phyloP scores from a whole-genome alignment of 2,797 vertebrate species.

The Gymnodraco acuticeps region DNA sequence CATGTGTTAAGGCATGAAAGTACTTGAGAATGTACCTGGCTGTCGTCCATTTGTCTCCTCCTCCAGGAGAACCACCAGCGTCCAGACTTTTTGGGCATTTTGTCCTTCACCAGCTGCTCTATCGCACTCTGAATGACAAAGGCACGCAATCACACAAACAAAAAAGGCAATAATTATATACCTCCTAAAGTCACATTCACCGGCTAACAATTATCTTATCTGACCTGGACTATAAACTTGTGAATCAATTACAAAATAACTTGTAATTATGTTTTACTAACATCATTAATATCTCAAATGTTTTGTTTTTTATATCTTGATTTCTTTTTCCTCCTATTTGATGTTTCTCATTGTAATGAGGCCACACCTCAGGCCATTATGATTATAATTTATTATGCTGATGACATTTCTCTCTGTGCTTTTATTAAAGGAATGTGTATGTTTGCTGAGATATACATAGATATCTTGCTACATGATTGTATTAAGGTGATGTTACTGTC shows the following conservation, averaged over 20 bases:
- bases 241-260: neutral
- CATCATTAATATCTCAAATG: no score
- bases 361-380: no score
- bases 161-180: neutral
- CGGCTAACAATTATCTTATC: neutral
- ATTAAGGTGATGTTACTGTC: no score
- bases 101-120: constrained; percentile 90
- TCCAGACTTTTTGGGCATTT: constrained; percentile 93
- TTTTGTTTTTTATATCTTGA: no score
- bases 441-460: no score
- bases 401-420: no score
- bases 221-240: neutral
- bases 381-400: no score
- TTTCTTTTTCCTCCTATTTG: no score
- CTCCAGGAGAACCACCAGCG: constrained; percentile 97
- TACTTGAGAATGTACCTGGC: constrained; percentile 77
- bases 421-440: no score
- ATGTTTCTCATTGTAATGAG: no score
- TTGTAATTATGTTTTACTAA: neutral
- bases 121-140: constrained; percentile 85
- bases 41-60: constrained; percentile 84
- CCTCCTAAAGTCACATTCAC: constrained; percentile 1
- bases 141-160: constrained; percentile 6
- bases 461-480: no score
- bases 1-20: neutral